Evolutionary conservation across 2,888 invertebrate species (phyloP), one percentile per base, ranked within the genome.

Genomic region (Endotricha flammealis): DNA sequence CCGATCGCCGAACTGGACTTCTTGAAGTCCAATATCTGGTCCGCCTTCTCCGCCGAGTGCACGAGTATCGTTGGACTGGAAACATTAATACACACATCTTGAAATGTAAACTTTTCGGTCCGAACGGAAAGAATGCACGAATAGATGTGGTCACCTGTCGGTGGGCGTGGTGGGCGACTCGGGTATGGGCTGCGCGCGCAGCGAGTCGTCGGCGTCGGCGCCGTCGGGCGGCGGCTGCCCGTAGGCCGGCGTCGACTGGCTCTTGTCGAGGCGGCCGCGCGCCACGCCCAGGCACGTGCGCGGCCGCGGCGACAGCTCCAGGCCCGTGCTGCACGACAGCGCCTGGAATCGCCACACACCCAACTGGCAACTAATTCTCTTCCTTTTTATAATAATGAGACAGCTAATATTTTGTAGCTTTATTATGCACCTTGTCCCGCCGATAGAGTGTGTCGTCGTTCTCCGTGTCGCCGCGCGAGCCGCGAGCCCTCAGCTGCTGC

Each of bases 321-420:
- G 75, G 1, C 93, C 93, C 43, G 92, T 90, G 52, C 93, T 93
- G 69, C 91, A 93, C 11, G 94, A 93, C 12, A 91, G 91, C 20
- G 94, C 93, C 81, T 82, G 68, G 5, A 12, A n/a, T n/a, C n/a
- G n/a, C n/a, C n/a, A n/a, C n/a, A n/a, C n/a, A n/a, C n/a, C n/a
- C n/a, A n/a, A n/a, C n/a, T n/a, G n/a, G n/a, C n/a, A n/a, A n/a
- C n/a, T n/a, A n/a, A n/a, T n/a, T n/a, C n/a, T n/a, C n/a, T n/a
- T n/a, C n/a, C n/a, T n/a, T n/a, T n/a, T n/a, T n/a, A n/a, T n/a
- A n/a, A n/a, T n/a, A n/a, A n/a, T n/a, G n/a, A n/a, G n/a, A n/a
- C n/a, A n/a, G n/a, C n/a, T n/a, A n/a, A n/a, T n/a, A n/a, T n/a
- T n/a, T n/a, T n/a, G n/a, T n/a, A n/a, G n/a, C n/a, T n/a, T 13